Percentiles rank a stretch among this genome's conserved stretches.
Evolutionary conservation across 2,797 vertebrate species (phyloP).

Genomic region (Danionella dracula): DNA sequence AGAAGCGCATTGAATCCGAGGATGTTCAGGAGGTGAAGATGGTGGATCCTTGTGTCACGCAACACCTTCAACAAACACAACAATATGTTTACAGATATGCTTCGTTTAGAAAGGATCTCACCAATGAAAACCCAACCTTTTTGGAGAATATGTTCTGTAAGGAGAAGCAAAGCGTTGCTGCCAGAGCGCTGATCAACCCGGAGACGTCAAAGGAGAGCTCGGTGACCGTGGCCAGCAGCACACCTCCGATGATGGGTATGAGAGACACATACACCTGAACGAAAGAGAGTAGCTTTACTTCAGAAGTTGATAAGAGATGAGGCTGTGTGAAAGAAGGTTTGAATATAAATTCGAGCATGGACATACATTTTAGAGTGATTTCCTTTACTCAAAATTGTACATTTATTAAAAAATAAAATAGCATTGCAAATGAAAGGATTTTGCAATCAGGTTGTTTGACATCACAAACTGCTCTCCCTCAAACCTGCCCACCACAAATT

Average conservation of each 20-base stretch:
- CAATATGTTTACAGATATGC: not conserved
- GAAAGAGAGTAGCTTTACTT: not conserved
- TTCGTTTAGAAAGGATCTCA: not conserved
- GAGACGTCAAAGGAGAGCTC: constrained; percentile 92
- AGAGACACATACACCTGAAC: constrained; percentile 91
- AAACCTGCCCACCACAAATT: too few species aligned
- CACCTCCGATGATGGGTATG: constrained; percentile 94
- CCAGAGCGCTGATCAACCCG: constrained; percentile 91
- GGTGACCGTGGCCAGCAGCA: constrained; percentile 88
- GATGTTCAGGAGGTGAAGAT: constrained; percentile 87
- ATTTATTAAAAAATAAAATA: too few species aligned
- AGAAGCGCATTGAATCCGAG: constrained; percentile 91
- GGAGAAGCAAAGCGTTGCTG: constrained; percentile 95
- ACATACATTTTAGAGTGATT: too few species aligned
- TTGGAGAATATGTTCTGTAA: constrained; percentile 99
- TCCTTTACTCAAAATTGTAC: too few species aligned
- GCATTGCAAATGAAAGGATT: too few species aligned
- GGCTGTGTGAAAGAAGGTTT: too few species aligned
- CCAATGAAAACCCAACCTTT: constrained; percentile 73
- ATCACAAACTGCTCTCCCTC: too few species aligned
- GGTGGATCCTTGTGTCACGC: constrained; percentile 87
- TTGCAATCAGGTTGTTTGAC: too few species aligned
- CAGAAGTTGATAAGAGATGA: too few species aligned
- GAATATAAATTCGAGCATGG: too few species aligned
- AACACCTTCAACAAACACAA: constrained; percentile 71